A percentile compares a stretch with the other conserved stretches of the same genome.
phyloP scores from a whole-genome alignment of 2,888 invertebrate genomes.

The Tribolium freemani region DNA sequence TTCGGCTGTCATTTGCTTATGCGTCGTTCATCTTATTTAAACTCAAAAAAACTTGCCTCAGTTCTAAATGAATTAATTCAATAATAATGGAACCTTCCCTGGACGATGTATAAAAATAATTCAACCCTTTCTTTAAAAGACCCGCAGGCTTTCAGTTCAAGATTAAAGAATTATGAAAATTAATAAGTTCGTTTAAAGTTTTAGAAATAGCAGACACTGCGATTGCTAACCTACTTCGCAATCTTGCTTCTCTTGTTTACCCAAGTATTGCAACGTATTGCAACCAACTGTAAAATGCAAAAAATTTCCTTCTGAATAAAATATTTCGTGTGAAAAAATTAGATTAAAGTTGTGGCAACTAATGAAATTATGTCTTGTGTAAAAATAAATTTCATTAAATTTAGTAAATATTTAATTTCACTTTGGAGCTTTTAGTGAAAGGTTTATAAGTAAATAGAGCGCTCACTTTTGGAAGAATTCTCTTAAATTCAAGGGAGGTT shows the following conservation, averaged over 20 bases:
- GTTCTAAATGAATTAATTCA: slow-evolving; percentile 24
- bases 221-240: neutral
- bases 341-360: too few species aligned
- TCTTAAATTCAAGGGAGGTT: neutral
- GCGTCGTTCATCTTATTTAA: slow-evolving; percentile 19
- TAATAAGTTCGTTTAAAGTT: slow-evolving; percentile 8
- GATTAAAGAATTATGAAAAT: slow-evolving; percentile 15
- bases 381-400: neutral
- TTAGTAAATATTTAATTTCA: neutral
- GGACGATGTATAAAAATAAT: slow-evolving; percentile 19
- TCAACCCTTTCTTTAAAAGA: slow-evolving; percentile 14
- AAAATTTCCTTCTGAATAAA: too few species aligned
- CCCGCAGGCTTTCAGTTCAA: slow-evolving; percentile 4
- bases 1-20: slow-evolving; percentile 15
- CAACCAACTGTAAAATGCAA: too few species aligned
- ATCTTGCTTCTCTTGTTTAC: neutral
- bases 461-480: neutral
- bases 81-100: slow-evolving; percentile 16
- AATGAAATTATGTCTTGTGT: too few species aligned
- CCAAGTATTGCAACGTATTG: too few species aligned
- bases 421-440: neutral
- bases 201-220: neutral
- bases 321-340: too few species aligned
- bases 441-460: neutral
- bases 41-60: slow-evolving; percentile 11